phyloP scores from a whole-genome alignment of 2,888 invertebrate species.

The Pachymerium ferrugineum region DNA sequence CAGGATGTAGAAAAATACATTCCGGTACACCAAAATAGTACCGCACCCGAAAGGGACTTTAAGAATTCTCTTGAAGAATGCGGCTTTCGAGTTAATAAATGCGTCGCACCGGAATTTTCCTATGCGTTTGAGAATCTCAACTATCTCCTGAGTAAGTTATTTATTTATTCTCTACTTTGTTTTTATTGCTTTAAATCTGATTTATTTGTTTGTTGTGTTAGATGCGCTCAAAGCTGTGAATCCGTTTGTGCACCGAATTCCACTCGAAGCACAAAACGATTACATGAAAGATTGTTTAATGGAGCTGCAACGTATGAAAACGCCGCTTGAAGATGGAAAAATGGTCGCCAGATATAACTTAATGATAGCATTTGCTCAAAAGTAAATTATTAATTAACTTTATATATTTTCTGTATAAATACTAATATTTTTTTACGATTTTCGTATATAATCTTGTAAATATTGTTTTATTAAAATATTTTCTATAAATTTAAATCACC shows the following conservation, averaged over 20 bases:
- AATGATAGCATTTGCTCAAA: slow-evolving; percentile 52
- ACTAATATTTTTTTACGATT: no score
- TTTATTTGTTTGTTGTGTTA: slow-evolving; percentile 42
- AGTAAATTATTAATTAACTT: no score
- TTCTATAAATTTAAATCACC: no score
- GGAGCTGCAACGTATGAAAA: slow-evolving; percentile 50
- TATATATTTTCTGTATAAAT: no score
- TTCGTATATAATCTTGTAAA: no score
- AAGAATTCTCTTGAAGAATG: slow-evolving; percentile 54
- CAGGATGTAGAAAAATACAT: slow-evolving; percentile 61
- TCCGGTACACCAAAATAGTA: slow-evolving; percentile 61
- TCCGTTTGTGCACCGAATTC: slow-evolving; percentile 62
- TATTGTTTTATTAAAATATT: no score
- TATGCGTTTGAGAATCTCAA: slow-evolving; percentile 57
- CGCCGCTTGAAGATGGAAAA: slow-evolving; percentile 47
- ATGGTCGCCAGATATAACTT: slow-evolving; percentile 53
- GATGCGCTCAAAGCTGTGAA: slow-evolving; percentile 64
- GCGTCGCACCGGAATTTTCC: slow-evolving; percentile 56
- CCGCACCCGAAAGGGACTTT: slow-evolving; percentile 57
- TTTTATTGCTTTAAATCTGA: neutral
- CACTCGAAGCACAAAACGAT: slow-evolving; percentile 55
- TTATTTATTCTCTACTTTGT: neutral
- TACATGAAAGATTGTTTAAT: slow-evolving; percentile 60
- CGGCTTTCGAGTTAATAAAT: slow-evolving; percentile 59
- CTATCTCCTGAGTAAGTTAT: slow-evolving; percentile 56